Evolutionary conservation across 2,888 invertebrate species (phyloP), one percentile per base, ranked within the genome.

Genomic region (Agrypnus murinus): DNA sequence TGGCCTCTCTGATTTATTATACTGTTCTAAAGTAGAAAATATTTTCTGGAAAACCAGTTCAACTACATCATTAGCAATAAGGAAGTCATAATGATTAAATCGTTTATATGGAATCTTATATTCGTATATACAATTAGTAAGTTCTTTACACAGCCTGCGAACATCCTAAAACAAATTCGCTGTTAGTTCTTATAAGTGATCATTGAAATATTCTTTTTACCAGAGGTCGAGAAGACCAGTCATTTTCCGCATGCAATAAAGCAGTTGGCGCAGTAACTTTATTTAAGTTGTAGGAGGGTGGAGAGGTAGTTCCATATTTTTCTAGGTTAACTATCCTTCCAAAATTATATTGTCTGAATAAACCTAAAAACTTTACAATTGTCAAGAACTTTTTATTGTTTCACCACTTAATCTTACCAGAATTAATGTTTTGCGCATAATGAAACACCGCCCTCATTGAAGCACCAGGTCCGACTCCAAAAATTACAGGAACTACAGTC

Each of bases 181-280:
- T 15, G 14, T 10, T 0, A 1, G 2, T 55, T 34, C 34, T 69
- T 7, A 10, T 2, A 57, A 17, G 3, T 1, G 8, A 31, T 17
- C 2, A 15, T 7, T n/a, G 19, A 2, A 19, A 25, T 2, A 25
- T 48, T 25, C 5, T 3, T 3, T 25, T 25, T 57, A 70, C 70
- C 66, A 25, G 34, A 32, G 25, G 10, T 9, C 87, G 85, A 0
- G 92, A 88, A 15, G 94, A 81, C 89, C 90, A 90, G 81, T 95
- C 94, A 12, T 89, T 89, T 2, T 85, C 84, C 6, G 88, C 88
- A 77, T 88, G 89, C 77, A 89, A 89, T 8, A 92, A 80, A 1
- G 88, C 87, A 36, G 90, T 86, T 0, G 90, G 90, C 14, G 87
- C 86, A 69, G 84, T 88, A 8, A 90, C 84, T 36, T 86, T 86